Evolutionary conservation across 1,140 invertebrate species (phyloP).

Genomic region (Ceratina japonica): DNA sequence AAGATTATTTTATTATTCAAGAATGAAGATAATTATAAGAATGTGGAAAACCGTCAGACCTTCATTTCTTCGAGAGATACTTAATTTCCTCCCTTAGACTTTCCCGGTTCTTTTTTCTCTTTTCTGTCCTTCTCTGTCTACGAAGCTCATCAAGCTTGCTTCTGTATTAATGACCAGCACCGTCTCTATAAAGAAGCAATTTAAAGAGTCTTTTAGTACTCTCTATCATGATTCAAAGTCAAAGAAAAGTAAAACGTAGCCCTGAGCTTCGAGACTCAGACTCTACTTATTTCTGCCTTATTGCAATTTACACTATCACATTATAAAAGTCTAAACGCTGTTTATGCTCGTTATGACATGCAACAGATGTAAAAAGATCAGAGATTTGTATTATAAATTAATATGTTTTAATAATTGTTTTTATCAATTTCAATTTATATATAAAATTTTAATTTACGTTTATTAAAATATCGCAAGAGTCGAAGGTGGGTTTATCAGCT

Average conservation of each 20-base stretch:
- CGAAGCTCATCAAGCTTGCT: slow-evolving; percentile 69
- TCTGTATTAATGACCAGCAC: slow-evolving; percentile 76
- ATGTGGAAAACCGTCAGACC: neutral
- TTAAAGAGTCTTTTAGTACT: slow-evolving; percentile 54
- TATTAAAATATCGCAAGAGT: neutral
- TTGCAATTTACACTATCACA: neutral
- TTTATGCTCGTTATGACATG: too few species aligned
- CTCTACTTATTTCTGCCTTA: neutral
- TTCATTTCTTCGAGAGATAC: neutral
- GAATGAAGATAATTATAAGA: too few species aligned
- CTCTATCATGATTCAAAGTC: slow-evolving; percentile 30
- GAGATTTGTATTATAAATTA: too few species aligned
- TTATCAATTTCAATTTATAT: too few species aligned
- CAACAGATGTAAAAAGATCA: too few species aligned
- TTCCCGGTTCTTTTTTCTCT: slow-evolving; percentile 12
- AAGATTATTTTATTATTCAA: too few species aligned
- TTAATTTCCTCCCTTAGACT: neutral
- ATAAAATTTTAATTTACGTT: too few species aligned
- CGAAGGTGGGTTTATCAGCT: neutral
- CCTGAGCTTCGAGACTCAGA: neutral
- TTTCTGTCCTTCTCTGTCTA: slow-evolving; percentile 27
- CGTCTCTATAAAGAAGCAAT: slow-evolving; percentile 50
- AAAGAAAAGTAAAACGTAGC: neutral
- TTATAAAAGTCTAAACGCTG: neutral
- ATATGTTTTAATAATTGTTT: too few species aligned